Evolutionary conservation across 2,113 vertebrate species (phyloP), one percentile per base, ranked within the genome.

Genomic region (Tupaia tana): DNA sequence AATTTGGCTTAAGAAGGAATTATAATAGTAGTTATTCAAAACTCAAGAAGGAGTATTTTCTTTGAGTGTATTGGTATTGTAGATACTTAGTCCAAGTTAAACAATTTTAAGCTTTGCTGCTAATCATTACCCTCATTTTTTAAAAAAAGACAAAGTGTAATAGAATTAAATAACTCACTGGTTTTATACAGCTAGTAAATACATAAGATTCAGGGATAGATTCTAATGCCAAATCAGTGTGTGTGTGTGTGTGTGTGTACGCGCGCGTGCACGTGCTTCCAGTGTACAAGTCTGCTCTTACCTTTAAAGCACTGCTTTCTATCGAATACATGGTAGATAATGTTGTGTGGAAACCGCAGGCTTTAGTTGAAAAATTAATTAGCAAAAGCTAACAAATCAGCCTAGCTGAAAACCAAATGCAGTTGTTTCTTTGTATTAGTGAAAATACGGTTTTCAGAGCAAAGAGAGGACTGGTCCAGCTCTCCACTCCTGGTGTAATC

Each of bases 1-100:
- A 89, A 86, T 86, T 89, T 96, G 61, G 27, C n/a, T 94, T 43
- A 85, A 74, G 54, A 95, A 91, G 85, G 29, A 94, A 52, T 84
- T 66, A 80, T 52, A 91, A 52, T 74, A 83, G 83, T 91, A 63
- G 84, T 63, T 91, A 69, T 89, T 89, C 16, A 89, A 74, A 52
- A 73, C 54, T 66, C 90, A 94, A 87, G 3, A 73, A 75, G 15
- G 87, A 81, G 74, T 90, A 64, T 15, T 73, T 81, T 70, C 15
- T 85, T 73, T 64, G 3, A 29, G 12, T 34, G 0, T 59, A 52
- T 61, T 83, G 24, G 3, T 61, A 80, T 84, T 52, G 20, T 90
- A 94, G 8, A 9, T 73, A 43, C 12, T 95, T 85, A 18, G 31
- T 11, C 78, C 90, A 85, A 78, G 77, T 64, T 73, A 85, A 86